A percentile compares a stretch with the other conserved stretches of the same genome.
phyloP scores from a whole-genome alignment of 2,888 invertebrate genomes.

The Myopa testacea region DNA sequence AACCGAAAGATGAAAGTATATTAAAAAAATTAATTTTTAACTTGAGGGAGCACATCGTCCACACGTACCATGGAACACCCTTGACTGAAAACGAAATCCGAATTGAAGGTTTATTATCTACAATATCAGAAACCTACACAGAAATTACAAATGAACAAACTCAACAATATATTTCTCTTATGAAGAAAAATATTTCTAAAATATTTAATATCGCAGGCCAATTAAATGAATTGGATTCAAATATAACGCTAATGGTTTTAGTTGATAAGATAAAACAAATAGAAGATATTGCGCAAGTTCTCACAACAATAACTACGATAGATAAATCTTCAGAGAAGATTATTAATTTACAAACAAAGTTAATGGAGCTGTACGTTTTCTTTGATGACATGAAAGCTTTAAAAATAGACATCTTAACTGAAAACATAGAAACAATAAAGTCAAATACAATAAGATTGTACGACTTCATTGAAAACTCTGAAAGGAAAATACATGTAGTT shows the following conservation, averaged over 20 bases:
- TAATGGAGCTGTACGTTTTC: constrained; percentile 62
- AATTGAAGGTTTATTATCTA: constrained; percentile 47
- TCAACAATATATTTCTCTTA: neutral
- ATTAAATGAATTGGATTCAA: constrained; percentile 42
- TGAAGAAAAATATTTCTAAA: constrained; percentile 7
- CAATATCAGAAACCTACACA: constrained; percentile 47
- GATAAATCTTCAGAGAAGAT: constrained; percentile 57
- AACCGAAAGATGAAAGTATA: constrained; percentile 45
- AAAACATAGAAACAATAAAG: constrained; percentile 51
- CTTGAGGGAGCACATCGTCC: constrained; percentile 60
- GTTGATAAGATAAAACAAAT: constrained; percentile 49
- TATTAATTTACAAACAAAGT: constrained; percentile 58
- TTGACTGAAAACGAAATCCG: constrained; percentile 33
- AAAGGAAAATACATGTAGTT: constrained; percentile 43
- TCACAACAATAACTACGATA: constrained; percentile 42
- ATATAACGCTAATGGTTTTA: constrained; percentile 46
- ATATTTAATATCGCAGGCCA: neutral
- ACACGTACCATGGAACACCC: constrained; percentile 58
- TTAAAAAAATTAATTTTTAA: constrained; percentile 57
- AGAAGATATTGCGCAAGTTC: constrained; percentile 48
- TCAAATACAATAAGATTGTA: constrained; percentile 45
- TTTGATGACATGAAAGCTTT: constrained; percentile 57
- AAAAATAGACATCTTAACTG: constrained; percentile 41
- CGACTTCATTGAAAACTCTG: constrained; percentile 53
- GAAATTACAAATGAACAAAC: constrained; percentile 41